Conservation (phyloP, 2,888 invertebrate genomes). For the Meganola albula region DNA sequence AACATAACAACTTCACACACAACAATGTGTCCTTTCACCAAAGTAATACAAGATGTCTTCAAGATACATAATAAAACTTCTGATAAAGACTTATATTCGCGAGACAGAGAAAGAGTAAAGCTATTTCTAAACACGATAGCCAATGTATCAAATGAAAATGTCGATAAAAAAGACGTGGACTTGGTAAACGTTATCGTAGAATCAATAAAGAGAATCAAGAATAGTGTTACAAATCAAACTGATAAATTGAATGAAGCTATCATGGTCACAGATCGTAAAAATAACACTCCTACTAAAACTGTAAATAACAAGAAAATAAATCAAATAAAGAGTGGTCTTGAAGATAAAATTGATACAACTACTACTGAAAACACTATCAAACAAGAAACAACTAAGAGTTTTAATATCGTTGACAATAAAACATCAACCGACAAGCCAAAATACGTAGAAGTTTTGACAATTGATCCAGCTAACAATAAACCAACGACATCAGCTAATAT, state of each 20-base stretch:
- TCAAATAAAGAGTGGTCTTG: conserved; percentile 56
- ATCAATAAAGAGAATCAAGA: conserved; percentile 65
- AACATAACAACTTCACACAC: conserved; percentile 31
- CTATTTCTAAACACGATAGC: conserved; percentile 77
- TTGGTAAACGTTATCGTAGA: conserved; percentile 62
- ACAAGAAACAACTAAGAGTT: conserved; percentile 22
- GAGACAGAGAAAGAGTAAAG: conserved; percentile 73
- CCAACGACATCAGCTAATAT: conserved; percentile 55
- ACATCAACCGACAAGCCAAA: conserved; percentile 41
- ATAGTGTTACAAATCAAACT: conserved; percentile 45
- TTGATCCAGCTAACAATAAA: conserved; percentile 58
- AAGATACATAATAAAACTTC: conserved; percentile 52
- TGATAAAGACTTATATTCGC: conserved; percentile 28
- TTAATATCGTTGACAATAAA: conserved; percentile 14
- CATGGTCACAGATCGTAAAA: conserved; percentile 42
- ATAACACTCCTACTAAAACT: conserved; percentile 17
- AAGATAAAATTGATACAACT: conserved; percentile 46
- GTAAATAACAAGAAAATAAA: conserved; percentile 28
- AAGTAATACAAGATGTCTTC: conserved; percentile 66
- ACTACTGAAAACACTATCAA: conserved; percentile 8
- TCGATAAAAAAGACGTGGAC: conserved; percentile 51
- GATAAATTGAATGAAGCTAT: conserved; percentile 62
- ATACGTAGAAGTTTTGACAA: conserved; percentile 61
- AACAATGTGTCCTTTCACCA: conserved; percentile 58
- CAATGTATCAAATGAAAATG: conserved; percentile 51